phyloP scores from a whole-genome alignment of 2,888 invertebrate species.

The Kryphioiulus occultus region DNA sequence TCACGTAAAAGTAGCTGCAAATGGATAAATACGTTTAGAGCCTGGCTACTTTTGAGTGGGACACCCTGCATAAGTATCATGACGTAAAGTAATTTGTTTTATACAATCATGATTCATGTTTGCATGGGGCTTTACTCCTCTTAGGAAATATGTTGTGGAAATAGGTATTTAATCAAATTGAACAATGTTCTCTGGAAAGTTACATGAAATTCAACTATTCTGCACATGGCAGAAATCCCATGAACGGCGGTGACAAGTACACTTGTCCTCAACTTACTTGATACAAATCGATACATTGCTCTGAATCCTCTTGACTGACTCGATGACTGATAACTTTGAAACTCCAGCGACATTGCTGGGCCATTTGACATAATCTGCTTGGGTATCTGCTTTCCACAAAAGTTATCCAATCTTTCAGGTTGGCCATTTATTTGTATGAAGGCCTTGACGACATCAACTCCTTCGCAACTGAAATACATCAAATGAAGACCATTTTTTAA shows the following conservation, averaged over 20 bases:
- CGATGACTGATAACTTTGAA: conserved; percentile 79
- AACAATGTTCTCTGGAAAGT: no score
- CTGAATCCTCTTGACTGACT: conserved; percentile 84
- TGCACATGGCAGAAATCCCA: not conserved
- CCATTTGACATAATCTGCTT: conserved; percentile 93
- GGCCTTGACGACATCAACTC: conserved; percentile 79
- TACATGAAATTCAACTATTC: conserved; percentile 37
- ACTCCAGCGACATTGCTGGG: conserved; percentile 83
- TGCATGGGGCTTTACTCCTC: no score
- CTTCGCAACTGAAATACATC: conserved; percentile 71
- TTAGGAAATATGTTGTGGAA: no score
- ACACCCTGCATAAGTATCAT: no score
- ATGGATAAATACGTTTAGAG: no score
- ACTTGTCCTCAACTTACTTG: conserved; percentile 74
- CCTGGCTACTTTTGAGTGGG: no score
- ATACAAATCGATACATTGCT: conserved; percentile 86
- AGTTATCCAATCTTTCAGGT: conserved; percentile 84
- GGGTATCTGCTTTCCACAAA: conserved; percentile 83
- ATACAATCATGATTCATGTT: no score
- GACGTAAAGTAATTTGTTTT: no score
- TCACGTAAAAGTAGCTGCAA: no score
- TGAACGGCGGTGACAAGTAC: not conserved
- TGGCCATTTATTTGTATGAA: conserved; percentile 83
- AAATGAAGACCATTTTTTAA: no score
- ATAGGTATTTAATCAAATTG: no score